phyloP scores from a whole-genome alignment of 2,888 invertebrate genomes.

The Plagodis dolabraria region DNA sequence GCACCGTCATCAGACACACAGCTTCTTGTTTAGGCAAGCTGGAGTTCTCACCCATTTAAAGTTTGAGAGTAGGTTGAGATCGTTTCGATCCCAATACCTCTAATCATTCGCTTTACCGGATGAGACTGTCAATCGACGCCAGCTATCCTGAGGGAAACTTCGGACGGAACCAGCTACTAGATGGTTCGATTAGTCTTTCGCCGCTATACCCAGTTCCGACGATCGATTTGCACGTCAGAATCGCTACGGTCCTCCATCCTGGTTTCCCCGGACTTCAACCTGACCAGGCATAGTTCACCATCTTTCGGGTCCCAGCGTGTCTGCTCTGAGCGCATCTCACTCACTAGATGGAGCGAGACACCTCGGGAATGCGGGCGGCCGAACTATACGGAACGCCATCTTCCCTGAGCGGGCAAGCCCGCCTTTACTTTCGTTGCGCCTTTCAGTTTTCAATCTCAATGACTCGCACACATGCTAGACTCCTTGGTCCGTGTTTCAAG shows the following conservation, averaged over 20 bases:
- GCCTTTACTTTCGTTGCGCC: constrained; percentile 88
- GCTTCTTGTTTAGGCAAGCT: constrained; percentile 85
- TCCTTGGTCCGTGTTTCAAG: constrained; percentile 82
- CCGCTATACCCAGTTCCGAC: constrained; percentile 90
- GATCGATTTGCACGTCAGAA: constrained; percentile 88
- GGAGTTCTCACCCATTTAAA: constrained; percentile 86
- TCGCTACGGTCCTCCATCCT: constrained; percentile 87
- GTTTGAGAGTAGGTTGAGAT: constrained; percentile 86
- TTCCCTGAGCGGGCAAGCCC: constrained; percentile 64
- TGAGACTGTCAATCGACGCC: constrained; percentile 82
- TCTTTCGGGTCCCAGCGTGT: constrained; percentile 87
- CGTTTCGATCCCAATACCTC: constrained; percentile 88
- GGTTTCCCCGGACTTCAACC: constrained; percentile 87
- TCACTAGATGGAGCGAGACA: constrained; percentile 76
- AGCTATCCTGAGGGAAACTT: constrained; percentile 91
- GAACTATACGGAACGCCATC: constrained; percentile 69
- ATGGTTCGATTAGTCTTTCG: constrained; percentile 90
- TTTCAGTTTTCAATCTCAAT: constrained; percentile 84
- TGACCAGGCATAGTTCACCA: constrained; percentile 1
- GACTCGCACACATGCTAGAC: constrained; percentile 44
- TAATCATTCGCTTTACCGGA: constrained; percentile 92
- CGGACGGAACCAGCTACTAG: constrained; percentile 90
- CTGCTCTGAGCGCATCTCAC: constrained; percentile 86
- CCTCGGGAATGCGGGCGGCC: constrained; percentile 84
- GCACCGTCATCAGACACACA: constrained; percentile 79